Conservation (phyloP, 2,888 invertebrate species). For the Helleia helle region DNA sequence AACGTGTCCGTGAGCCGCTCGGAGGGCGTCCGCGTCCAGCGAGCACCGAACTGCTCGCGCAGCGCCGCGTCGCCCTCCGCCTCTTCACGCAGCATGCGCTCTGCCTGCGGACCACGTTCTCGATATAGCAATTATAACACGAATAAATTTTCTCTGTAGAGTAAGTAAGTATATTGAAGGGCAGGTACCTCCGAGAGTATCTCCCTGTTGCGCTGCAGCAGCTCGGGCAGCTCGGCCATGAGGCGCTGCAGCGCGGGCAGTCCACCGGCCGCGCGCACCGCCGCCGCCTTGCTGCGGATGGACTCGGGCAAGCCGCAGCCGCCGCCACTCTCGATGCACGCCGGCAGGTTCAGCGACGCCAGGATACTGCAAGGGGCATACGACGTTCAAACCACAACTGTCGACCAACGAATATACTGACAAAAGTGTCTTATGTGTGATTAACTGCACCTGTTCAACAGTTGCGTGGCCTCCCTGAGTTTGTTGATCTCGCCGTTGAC, state of each 20-base stretch:
- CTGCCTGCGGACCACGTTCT: constrained; percentile 68
- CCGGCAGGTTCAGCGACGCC: constrained; percentile 95
- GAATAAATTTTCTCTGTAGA: too few relatives aligned
- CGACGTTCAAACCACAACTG: too few relatives aligned
- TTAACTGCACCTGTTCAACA: constrained; percentile 91
- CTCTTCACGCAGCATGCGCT: constrained; percentile 91
- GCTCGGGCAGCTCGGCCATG: constrained; percentile 90
- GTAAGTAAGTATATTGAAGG: too few relatives aligned
- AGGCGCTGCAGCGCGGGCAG: constrained; percentile 79
- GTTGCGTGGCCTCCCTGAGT: constrained; percentile 92
- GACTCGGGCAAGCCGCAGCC: constrained; percentile 88
- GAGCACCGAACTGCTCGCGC: constrained; percentile 90
- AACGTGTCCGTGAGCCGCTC: constrained; percentile 92
- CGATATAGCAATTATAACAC: constrained; percentile 67
- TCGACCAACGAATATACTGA: too few relatives aligned
- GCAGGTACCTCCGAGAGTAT: constrained; percentile 90
- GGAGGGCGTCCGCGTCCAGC: constrained; percentile 94
- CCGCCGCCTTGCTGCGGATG: constrained; percentile 87
- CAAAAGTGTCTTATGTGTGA: too few relatives aligned
- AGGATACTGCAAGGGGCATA: constrained; percentile 72
- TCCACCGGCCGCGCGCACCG: constrained; percentile 86
- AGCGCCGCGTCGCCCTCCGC: constrained; percentile 91
- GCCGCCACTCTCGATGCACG: constrained; percentile 91
- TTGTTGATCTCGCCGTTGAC: constrained; percentile 89
- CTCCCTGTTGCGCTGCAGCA: constrained; percentile 89